Conservation (phyloP, 2,797 vertebrate species). For the Lagodon rhomboides region DNA sequence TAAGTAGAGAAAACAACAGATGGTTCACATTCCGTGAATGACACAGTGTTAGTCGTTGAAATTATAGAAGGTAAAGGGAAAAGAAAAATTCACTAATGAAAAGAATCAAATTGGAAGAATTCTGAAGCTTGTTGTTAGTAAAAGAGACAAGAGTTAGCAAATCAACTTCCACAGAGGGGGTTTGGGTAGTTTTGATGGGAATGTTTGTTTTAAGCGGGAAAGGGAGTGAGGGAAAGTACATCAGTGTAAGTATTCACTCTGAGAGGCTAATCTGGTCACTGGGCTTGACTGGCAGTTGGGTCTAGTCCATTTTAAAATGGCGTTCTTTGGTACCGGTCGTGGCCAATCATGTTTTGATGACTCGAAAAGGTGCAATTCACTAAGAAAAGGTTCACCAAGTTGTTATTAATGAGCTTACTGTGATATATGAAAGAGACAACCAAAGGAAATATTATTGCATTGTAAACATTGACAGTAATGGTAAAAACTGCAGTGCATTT, state of each 20-base stretch:
- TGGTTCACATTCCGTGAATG: constrained; percentile 93
- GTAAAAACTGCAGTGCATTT: constrained; percentile 15
- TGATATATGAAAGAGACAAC: constrained; percentile 43
- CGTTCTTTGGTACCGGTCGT: constrained; percentile 36
- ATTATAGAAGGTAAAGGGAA: constrained; percentile 80
- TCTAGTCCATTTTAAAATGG: constrained; percentile 44
- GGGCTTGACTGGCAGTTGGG: constrained; percentile 43
- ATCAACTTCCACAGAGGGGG: constrained; percentile 77
- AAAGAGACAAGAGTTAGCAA: constrained; percentile 89
- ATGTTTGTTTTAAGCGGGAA: constrained; percentile 56
- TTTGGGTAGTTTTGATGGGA: constrained; percentile 62
- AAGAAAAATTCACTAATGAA: constrained; percentile 80
- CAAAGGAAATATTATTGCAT: constrained; percentile 60
- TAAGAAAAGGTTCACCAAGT: constrained; percentile 21
- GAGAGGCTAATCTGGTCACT: constrained; percentile 69
- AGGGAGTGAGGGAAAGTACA: constrained; percentile 62
- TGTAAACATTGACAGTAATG: constrained; percentile 40
- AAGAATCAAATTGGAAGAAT: constrained; percentile 83
- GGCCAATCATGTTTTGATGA: constrained; percentile 62
- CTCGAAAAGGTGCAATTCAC: constrained; percentile 44
- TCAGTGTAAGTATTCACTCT: constrained; percentile 70
- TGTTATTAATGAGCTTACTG: constrained; percentile 39
- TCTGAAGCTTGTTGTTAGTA: constrained; percentile 88
- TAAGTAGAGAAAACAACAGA: constrained; percentile 89
- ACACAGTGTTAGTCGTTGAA: constrained; percentile 91